A percentile compares a stretch with the other conserved stretches of the same genome.
These are phyloP conservation scores for Zaprionus kolodkinae DNA, from an alignment of 1,140 invertebrate genomes.

Conservation along the genomic window DNA sequence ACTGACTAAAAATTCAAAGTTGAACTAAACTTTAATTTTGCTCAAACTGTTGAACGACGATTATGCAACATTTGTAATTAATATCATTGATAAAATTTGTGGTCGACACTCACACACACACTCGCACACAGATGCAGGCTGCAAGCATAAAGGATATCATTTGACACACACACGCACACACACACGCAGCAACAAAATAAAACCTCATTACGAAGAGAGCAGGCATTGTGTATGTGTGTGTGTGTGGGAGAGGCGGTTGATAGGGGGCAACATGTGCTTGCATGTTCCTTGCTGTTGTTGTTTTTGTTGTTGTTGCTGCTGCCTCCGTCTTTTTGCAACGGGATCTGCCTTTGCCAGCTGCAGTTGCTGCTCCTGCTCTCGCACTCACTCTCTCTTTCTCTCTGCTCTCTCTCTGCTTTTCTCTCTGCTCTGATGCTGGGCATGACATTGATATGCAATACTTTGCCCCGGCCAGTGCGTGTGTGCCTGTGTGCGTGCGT, in stretches of 20 bases:
- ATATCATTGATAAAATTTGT: conserved; percentile 58
- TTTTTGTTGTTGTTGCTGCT: conserved; percentile 16
- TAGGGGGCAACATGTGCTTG: conserved; percentile 7
- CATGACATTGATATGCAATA: conserved; percentile 62
- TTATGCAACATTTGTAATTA: conserved; percentile 57
- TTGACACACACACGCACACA: conserved; percentile 41
- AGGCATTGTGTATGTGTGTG: conserved; percentile 7
- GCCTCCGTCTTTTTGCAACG: conserved; percentile 33
- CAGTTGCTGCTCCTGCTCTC: conserved; percentile 5
- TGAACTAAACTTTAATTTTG: conserved; percentile 3
- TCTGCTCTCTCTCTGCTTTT: neutral
- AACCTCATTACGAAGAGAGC: conserved; percentile 50
- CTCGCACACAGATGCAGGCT: conserved; percentile 33
- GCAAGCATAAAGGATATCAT: conserved; percentile 26
- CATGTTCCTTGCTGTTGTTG: conserved; percentile 45
- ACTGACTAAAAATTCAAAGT: neutral
- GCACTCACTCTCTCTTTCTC: neutral
- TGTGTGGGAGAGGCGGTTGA: conserved; percentile 16
- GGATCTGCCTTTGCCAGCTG: conserved; percentile 43
- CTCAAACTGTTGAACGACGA: conserved; percentile 1
- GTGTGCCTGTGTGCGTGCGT: conserved; percentile 8
- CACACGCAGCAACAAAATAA: conserved; percentile 33
- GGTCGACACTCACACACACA: conserved; percentile 27
- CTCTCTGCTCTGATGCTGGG: conserved; percentile 22
- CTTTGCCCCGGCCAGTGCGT: conserved; percentile 24